Conservation (phyloP, 2,113 vertebrate species). For the Circaetus gallicus region DNA sequence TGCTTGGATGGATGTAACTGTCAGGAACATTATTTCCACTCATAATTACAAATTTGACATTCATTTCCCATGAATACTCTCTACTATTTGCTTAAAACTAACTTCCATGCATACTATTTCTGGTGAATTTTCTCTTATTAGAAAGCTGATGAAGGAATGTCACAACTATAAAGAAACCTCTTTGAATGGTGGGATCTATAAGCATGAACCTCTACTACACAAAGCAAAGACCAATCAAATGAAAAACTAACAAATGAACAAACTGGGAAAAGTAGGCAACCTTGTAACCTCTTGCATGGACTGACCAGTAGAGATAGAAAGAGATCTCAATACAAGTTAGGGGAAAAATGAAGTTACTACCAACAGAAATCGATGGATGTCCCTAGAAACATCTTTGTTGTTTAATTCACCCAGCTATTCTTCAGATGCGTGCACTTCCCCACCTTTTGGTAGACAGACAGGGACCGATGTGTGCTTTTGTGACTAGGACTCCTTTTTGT, state of each 20-base stretch:
- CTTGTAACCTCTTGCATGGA: background rate
- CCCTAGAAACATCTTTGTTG: background rate
- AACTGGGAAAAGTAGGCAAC: background rate
- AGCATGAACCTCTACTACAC: background rate
- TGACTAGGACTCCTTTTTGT: background rate
- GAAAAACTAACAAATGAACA: background rate
- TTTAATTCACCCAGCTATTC: background rate
- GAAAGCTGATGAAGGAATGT: conserved; percentile 2
- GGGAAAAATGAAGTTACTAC: background rate
- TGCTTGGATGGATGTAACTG: conserved; percentile 47
- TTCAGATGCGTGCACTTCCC: background rate
- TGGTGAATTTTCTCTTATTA: conserved; percentile 1
- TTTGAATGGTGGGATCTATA: background rate
- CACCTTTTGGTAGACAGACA: background rate
- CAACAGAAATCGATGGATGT: background rate
- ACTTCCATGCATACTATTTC: conserved; percentile 7
- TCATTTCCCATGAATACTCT: conserved; percentile 45
- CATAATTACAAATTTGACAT: conserved; percentile 62
- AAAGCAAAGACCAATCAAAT: background rate
- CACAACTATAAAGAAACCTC: background rate
- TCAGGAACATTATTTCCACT: conserved; percentile 50
- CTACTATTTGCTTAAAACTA: conserved; percentile 43
- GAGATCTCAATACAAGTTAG: background rate
- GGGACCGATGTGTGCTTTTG: background rate
- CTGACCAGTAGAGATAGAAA: background rate